Percentiles rank a stretch among this genome's conserved stretches.
phyloP scores from a whole-genome alignment of 1,140 invertebrate genomes.

The Drosophila virilis region DNA sequence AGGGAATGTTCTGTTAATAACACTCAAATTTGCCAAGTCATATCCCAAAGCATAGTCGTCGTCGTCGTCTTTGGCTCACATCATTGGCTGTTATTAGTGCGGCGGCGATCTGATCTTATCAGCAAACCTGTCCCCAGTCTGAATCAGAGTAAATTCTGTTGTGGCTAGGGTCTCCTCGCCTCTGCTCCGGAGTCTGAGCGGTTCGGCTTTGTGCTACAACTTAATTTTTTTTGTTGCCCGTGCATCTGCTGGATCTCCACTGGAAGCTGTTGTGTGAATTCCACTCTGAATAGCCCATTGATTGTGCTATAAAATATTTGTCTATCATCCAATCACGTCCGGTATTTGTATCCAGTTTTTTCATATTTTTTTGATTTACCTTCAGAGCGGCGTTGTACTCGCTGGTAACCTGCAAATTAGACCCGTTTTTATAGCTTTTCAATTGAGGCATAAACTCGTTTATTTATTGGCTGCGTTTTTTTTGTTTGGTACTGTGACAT shows the following conservation, averaged over 20 bases:
- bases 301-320: constrained; percentile 69
- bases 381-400: constrained; percentile 17
- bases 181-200: constrained; percentile 23
- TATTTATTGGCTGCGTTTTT: constrained; percentile 47
- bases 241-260: constrained; percentile 20
- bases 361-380: constrained; percentile 21
- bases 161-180: neutral
- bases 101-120: constrained; percentile 66
- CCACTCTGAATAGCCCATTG: constrained; percentile 71
- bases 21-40: constrained; percentile 79
- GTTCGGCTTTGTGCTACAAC: constrained; percentile 53
- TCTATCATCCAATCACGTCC: constrained; percentile 81
- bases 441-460: constrained; percentile 67
- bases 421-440: constrained; percentile 70
- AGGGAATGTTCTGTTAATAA: constrained; percentile 61
- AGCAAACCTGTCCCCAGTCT: constrained; percentile 28
- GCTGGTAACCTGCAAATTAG: constrained; percentile 58
- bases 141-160: constrained; percentile 7
- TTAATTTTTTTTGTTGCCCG: constrained; percentile 52
- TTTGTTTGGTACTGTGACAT: constrained; percentile 45
- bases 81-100: constrained; percentile 78
- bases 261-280: constrained; percentile 59
- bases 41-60: constrained; percentile 74
- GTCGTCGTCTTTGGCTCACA: constrained; percentile 28
- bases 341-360: constrained; percentile 64